Evolutionary conservation across 2,888 invertebrate species (phyloP), one percentile per base, ranked within the genome.

Genomic region (Erebia ligea): DNA sequence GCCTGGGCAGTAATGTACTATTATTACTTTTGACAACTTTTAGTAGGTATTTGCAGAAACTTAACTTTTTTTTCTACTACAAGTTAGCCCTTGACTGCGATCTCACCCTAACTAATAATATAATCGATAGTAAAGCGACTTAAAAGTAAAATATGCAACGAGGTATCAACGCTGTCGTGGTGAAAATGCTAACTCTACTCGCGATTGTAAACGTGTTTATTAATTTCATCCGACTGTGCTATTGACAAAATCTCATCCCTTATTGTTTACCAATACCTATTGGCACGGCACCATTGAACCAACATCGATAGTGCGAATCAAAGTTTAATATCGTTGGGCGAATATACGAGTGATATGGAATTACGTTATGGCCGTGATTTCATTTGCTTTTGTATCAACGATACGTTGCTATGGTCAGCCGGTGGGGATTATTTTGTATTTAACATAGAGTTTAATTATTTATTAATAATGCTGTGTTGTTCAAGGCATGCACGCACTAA

Each of bases 221-320:
- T 57, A 25, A 57, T 57, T 57, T 34, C 2, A 34, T 34, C 21
- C 13, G 57, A 15, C 25, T 57, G 57, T 34, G 57, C 8, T 34
- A 25, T 57, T 57, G 25, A 57, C 57, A 57, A 6, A 57, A 57
- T 57, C 34, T 57, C 57, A 25, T 34, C 57, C 34, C 57, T 25
- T 57, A 57, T 57, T 57, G 57, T 57, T 57, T 57, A 57, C 57
- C 57, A 15, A 57, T 57, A 57, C 52, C 52, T 52, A 17, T 52
- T 52, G 17, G 52, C 25, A 25, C 25, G 25, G 8, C 8, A 13
- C 52, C 17, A 57, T 34, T 34, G 57, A 25, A 57, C 57, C 57
- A 15, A 17, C 52, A 17, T 25, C 25, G 57, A 57, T 57, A 25
- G 25, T 3, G 15, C 25, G 34, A 57, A 56, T 25, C 56, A 56